Percentiles rank a stretch among this genome's conserved stretches.
Conservation (phyloP, 2,113 vertebrate genomes). For the Oncorhynchus mykiss region DNA sequence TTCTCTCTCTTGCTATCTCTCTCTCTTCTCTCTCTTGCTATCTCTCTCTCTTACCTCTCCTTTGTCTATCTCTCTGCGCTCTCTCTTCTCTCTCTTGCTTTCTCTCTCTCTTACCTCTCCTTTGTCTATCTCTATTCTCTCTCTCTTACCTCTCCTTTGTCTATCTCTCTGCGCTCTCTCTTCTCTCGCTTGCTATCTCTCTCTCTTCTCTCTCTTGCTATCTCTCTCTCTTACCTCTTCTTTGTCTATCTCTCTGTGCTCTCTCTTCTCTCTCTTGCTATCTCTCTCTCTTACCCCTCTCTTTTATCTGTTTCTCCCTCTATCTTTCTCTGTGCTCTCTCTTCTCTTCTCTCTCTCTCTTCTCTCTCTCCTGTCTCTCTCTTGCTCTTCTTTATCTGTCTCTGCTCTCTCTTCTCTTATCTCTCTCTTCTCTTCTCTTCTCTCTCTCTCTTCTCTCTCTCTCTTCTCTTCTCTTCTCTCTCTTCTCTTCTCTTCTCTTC, state of each 20-base stretch:
- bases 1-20: neutral
- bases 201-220: neutral
- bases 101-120: too few species aligned
- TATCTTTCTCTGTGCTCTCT: too few species aligned
- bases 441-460: neutral
- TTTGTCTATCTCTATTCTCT: too few species aligned
- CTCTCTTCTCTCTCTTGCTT: too few species aligned
- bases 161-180: too few species aligned
- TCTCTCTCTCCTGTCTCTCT: neutral
- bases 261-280: neutral
- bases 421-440: neutral
- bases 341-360: neutral
- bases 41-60: too few species aligned
- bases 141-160: too few species aligned
- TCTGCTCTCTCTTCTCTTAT: neutral
- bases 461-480: neutral
- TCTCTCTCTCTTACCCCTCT: too few species aligned
- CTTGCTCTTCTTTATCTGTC: too few species aligned
- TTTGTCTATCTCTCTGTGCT: neutral
- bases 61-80: too few species aligned
- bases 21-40: neutral
- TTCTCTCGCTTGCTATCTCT: too few species aligned
- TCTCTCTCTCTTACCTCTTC: neutral
- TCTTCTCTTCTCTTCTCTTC: neutral
- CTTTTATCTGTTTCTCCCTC: too few species aligned